Base-by-base conservation (phyloP, 2,113 vertebrate genomes). In the Lampris incognitus region DNA sequence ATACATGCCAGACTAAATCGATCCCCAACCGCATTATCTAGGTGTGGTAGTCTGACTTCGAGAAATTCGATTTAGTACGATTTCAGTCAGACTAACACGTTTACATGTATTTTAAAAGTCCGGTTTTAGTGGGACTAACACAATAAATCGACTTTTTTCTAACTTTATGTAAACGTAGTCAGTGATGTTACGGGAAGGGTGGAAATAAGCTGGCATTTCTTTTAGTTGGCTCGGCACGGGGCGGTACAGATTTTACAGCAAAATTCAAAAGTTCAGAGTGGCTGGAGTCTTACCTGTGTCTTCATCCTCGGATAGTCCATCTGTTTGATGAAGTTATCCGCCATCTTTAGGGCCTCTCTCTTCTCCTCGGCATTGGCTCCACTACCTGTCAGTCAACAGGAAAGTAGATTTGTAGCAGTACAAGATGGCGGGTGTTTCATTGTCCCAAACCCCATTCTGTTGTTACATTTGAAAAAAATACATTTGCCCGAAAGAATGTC, bases 331-430 rank as follows among this genome's bases (percentile, higher is more conserved):
- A 97, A 97, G 77, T 91, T 93, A 82, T 98, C 95, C 0, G 97
- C 95, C 85, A 97, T 95, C 37, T 90, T 93, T 1, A 97, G 90
- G 38, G 96, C 95, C 0, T 80, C 94, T 65, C 83, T 94, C 74
- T 95, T 93, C 88, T 97, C 96, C 74, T 93, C 94, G 9, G 93
- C 92, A 0, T 96, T 97, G 4, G 97, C 97, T 75, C 94, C 95
- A 1, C 76, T 88, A 36, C 96, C 96, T 97, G 87, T 7, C 5
- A 68, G 69, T 41, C 39, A 83, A 1, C n/a, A 63, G 36, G n/a
- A 54, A 66, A 59, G 13, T 48, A 42, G 44, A 56, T 10, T 6
- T 8, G 48, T 9, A 11, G 5, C 39, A 1, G 36, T 54, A 55
- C 2, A n/a, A n/a, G 11, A 54, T n/a, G 51, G 24, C 24, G 24